Percentiles rank a stretch among this genome's conserved stretches.
Evolutionary conservation across 2,113 vertebrate species (phyloP).

Genomic region (Upupa epops): DNA sequence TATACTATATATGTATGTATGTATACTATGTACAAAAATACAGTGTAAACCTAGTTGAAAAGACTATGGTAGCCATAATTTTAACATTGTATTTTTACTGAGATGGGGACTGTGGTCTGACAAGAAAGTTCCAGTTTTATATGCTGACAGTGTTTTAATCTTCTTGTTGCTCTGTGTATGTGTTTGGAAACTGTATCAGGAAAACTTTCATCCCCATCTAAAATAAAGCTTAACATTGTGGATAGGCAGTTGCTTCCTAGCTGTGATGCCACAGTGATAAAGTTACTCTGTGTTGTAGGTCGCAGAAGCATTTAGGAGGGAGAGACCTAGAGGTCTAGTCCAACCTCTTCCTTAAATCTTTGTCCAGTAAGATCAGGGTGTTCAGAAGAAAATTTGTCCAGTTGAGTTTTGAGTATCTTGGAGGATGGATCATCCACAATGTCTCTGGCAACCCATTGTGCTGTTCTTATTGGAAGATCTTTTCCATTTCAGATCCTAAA

Average conservation of each 20-base stretch:
- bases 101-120: not conserved
- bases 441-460: not conserved
- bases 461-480: not conserved
- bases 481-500: not conserved
- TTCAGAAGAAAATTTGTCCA: not conserved
- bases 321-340: not conserved
- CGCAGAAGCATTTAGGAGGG: not conserved
- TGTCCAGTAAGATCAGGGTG: not conserved
- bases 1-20: too few species aligned
- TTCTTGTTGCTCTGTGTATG: not conserved
- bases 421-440: not conserved
- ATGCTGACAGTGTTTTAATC: not conserved
- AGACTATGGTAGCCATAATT: not conserved
- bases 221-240: not conserved
- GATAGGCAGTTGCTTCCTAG: not conserved
- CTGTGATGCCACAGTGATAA: not conserved
- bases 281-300: not conserved
- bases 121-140: not conserved
- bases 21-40: too few species aligned
- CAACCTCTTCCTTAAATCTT: not conserved
- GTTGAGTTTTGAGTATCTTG: not conserved
- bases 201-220: not conserved
- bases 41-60: not conserved
- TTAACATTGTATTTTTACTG: not conserved
- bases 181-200: not conserved